Percentiles rank a stretch among this genome's conserved stretches.
These are phyloP conservation scores for Diabrotica undecimpunctata DNA, from an alignment of 1,140 invertebrate genomes.

Conservation along the genomic window DNA sequence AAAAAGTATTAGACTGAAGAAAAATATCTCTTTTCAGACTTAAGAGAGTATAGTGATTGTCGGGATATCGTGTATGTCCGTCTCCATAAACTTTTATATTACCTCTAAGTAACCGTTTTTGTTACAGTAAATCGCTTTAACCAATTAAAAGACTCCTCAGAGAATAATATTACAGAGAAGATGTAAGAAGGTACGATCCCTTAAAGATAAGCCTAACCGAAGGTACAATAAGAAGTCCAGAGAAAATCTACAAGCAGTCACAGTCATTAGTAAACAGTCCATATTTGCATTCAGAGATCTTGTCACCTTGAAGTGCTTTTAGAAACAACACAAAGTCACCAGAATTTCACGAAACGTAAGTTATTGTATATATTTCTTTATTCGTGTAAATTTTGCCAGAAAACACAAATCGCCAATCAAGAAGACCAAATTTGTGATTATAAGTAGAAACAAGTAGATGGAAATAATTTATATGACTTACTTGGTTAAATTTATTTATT, in stretches of 20 bases:
- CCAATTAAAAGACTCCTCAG: slow-evolving; percentile 34
- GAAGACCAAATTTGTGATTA: too few species aligned
- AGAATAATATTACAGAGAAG: slow-evolving; percentile 40
- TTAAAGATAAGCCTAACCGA: slow-evolving; percentile 44
- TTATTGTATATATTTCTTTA: slow-evolving; percentile 19
- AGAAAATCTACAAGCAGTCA: slow-evolving; percentile 34
- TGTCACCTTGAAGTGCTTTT: slow-evolving; percentile 43
- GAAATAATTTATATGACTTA: too few species aligned
- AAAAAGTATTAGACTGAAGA: too few species aligned
- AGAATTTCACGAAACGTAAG: slow-evolving; percentile 51
- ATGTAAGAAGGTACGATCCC: slow-evolving; percentile 40
- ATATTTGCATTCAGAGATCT: slow-evolving; percentile 44
- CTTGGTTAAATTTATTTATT: too few species aligned
- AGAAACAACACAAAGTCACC: slow-evolving; percentile 45
- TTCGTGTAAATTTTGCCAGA: too few species aligned
- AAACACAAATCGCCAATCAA: too few species aligned
- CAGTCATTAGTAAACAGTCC: slow-evolving; percentile 34
- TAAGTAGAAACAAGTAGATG: too few species aligned
- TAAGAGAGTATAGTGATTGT: too few species aligned
- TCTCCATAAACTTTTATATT: slow-evolving; percentile 25
- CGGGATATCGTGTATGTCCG: too few species aligned
- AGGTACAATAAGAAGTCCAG: slow-evolving; percentile 37
- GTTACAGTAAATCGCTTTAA: slow-evolving; percentile 22
- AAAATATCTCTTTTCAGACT: too few species aligned
- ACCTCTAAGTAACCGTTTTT: slow-evolving; percentile 29